phyloP scores from a whole-genome alignment of 2,888 invertebrate species.

The Protodeltote pygarga region DNA sequence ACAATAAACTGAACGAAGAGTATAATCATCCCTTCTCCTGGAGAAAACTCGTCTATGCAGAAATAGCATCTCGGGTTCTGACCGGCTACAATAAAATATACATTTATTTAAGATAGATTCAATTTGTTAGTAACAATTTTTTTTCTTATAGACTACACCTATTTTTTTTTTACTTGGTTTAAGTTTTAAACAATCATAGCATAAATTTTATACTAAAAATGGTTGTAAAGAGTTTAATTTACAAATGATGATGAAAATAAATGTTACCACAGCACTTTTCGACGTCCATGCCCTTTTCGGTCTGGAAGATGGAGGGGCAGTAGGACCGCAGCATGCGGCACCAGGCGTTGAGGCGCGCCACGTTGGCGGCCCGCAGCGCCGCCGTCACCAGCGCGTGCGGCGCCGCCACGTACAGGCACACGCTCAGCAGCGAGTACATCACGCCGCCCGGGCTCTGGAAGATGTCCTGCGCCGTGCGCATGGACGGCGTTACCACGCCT shows the following conservation, averaged over 20 bases:
- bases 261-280: slow-evolving; percentile 14
- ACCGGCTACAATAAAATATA: slow-evolving; percentile 46
- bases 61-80: slow-evolving; percentile 55
- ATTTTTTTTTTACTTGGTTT: too few species aligned
- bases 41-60: slow-evolving; percentile 49
- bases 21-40: slow-evolving; percentile 47
- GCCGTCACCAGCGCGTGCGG: slow-evolving; percentile 59
- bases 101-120: too few species aligned
- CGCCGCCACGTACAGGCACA: slow-evolving; percentile 42
- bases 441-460: neutral
- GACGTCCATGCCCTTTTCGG: slow-evolving; percentile 40
- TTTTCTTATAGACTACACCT: too few species aligned
- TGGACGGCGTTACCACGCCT: slow-evolving; percentile 55
- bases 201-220: too few species aligned
- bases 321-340: slow-evolving; percentile 49
- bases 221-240: too few species aligned
- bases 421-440: slow-evolving; percentile 17
- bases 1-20: slow-evolving; percentile 57
- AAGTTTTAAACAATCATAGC: too few species aligned
- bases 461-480: slow-evolving; percentile 8
- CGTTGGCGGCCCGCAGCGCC: slow-evolving; percentile 25
- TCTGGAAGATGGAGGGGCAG: slow-evolving; percentile 51
- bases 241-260: neutral
- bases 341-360: slow-evolving; percentile 58
- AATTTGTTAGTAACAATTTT: too few species aligned